A percentile compares a stretch with the other conserved stretches of the same genome.
These are phyloP conservation scores for Pristionchus japonicus DNA, from an alignment of 2,888 invertebrate species.

Conservation along the genomic window DNA sequence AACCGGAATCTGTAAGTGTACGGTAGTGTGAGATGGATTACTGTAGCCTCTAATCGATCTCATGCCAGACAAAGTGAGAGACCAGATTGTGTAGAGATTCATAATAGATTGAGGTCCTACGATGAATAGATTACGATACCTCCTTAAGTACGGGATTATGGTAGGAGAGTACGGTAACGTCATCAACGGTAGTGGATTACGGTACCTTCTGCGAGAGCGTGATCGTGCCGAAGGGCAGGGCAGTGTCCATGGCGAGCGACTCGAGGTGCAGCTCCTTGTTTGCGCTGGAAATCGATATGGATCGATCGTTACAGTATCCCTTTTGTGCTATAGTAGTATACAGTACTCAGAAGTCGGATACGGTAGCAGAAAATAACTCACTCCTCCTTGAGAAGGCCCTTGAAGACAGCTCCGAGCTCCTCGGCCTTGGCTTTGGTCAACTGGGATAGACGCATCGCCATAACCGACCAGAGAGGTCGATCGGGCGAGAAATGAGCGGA, in stretches of 20 bases:
- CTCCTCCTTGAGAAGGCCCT: constrained; percentile 20
- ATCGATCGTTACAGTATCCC: neutral
- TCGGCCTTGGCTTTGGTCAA: constrained; percentile 2
- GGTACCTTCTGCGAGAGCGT: neutral
- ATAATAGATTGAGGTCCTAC: no score
- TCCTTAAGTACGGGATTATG: no score
- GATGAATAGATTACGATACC: neutral
- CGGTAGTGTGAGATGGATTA: neutral
- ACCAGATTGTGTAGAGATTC: no score
- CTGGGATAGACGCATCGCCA: constrained; percentile 33
- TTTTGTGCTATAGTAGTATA: no score
- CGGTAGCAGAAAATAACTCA: neutral
- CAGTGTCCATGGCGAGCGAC: constrained; percentile 36
- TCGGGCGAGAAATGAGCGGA: neutral
- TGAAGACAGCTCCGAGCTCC: constrained; percentile 4
- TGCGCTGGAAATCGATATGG: neutral
- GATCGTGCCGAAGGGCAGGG: constrained; percentile 20
- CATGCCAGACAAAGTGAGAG: neutral
- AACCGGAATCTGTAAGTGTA: constrained; percentile 27
- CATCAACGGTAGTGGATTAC: no score
- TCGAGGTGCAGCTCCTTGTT: neutral
- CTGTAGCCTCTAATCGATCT: neutral
- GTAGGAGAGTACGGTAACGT: no score
- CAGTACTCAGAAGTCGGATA: neutral
- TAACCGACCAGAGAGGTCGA: neutral